Percentiles rank a stretch among this genome's conserved stretches.
Conservation (phyloP, 2,888 invertebrate genomes). For the Drosophila suboccidentalis region DNA sequence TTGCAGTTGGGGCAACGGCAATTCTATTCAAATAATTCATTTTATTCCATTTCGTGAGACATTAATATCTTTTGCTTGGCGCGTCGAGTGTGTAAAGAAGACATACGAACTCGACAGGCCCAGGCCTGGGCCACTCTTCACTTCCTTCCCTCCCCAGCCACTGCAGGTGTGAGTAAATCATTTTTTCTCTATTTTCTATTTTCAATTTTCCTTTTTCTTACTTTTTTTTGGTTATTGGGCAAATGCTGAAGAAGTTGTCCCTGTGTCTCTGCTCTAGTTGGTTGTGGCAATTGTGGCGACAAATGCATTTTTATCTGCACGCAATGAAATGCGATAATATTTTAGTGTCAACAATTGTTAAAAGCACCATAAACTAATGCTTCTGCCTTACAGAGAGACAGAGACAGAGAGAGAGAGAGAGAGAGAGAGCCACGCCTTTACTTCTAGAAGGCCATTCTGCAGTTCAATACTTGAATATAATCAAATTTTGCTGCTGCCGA, state of each 20-base stretch:
- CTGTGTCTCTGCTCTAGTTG: slow-evolving; percentile 36
- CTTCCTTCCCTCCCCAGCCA: neutral
- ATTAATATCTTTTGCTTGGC: slow-evolving; percentile 77
- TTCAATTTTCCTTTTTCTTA: neutral
- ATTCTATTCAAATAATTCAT: slow-evolving; percentile 83
- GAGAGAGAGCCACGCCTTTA: slow-evolving; percentile 25
- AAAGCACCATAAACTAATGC: slow-evolving; percentile 83
- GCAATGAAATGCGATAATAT: slow-evolving; percentile 84
- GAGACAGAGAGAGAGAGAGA: slow-evolving; percentile 2
- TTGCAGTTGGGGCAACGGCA: slow-evolving; percentile 65
- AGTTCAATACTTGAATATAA: slow-evolving; percentile 79
- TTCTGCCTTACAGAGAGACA: slow-evolving; percentile 30
- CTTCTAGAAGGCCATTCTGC: slow-evolving; percentile 57
- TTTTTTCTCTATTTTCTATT: slow-evolving; percentile 48
- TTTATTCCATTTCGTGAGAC: slow-evolving; percentile 80
- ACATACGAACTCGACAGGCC: slow-evolving; percentile 69
- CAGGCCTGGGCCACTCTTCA: slow-evolving; percentile 1
- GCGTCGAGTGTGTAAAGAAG: slow-evolving; percentile 75
- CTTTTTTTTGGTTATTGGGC: slow-evolving; percentile 10
- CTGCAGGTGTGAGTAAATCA: slow-evolving; percentile 82
- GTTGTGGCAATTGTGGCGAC: slow-evolving; percentile 80
- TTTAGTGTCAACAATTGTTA: slow-evolving; percentile 85
- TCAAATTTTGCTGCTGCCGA: slow-evolving; percentile 68
- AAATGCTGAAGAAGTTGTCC: slow-evolving; percentile 6
- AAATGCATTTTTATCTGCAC: slow-evolving; percentile 82